Percentiles rank a stretch among this genome's conserved stretches.
These are phyloP conservation scores for Ctena decussata DNA, from an alignment of 2,888 invertebrate genomes.

Conservation along the genomic window DNA sequence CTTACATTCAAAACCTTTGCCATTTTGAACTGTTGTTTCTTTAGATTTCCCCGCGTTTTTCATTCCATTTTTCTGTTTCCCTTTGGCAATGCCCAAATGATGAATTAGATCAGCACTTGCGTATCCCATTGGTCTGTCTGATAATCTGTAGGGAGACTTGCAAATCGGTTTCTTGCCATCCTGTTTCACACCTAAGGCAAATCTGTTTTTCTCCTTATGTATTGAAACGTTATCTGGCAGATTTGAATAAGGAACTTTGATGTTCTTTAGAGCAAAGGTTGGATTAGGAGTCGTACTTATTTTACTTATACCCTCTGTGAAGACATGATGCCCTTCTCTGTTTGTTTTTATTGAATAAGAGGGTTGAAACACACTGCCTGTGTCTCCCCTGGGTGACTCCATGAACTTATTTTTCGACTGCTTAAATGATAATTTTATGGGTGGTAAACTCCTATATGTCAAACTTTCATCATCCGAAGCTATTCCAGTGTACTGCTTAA, in stretches of 20 bases:
- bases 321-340: slow-evolving; percentile 62
- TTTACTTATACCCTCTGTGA: slow-evolving; percentile 75
- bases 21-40: background rate
- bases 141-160: slow-evolving; percentile 50
- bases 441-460: slow-evolving; percentile 65
- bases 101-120: background rate
- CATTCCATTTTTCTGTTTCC: background rate
- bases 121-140: slow-evolving; percentile 35
- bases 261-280: slow-evolving; percentile 64
- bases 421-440: slow-evolving; percentile 63
- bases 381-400: slow-evolving; percentile 43
- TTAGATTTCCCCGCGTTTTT: background rate
- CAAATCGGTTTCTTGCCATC: slow-evolving; percentile 4
- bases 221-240: slow-evolving; percentile 71
- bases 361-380: slow-evolving; percentile 47
- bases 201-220: slow-evolving; percentile 69
- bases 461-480: slow-evolving; percentile 57
- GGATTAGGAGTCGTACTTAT: slow-evolving; percentile 68
- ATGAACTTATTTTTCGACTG: slow-evolving; percentile 41
- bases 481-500: slow-evolving; percentile 67
- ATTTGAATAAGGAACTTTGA: slow-evolving; percentile 70
- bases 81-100: background rate
- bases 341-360: slow-evolving; percentile 53
- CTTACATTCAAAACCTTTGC: background rate
- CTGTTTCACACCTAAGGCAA: slow-evolving; percentile 66